Evolutionary conservation across 2,113 vertebrate genomes (phyloP), one percentile per base, ranked within the genome.

Genomic region (Chionodraco myersi): DNA sequence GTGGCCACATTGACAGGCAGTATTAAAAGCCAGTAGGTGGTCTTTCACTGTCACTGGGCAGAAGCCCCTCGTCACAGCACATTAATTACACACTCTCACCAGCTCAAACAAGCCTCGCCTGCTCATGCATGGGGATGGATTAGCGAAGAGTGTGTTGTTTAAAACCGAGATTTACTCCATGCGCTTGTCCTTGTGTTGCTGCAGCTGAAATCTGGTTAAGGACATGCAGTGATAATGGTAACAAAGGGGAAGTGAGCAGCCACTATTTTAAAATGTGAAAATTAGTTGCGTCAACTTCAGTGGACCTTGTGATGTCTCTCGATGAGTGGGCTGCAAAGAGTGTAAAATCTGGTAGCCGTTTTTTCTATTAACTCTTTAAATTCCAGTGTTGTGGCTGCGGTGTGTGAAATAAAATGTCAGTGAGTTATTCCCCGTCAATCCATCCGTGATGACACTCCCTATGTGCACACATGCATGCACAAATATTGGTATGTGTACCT

Each of bases 11-110:
- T 94, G 92, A 93, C 92, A 93, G 89, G 89, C 90, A 86, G 92
- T 94, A 94, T 94, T 91, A 94, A 94, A 94, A 94, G 88, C 85
- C 93, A 88, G 93, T 91, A 89, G 92, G 93, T 90, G 90, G 89
- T 91, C 87, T 90, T 89, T 90, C 84, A 83, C 91, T 86, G 90
- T 94, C 92, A 91, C 86, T 76, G 88, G 92, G 86, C 89, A 92
- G 85, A 88, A 92, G 88, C 84, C 91, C 84, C 87, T 90, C 86
- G 44, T 92, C 92, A 89, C 81, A 93, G 81, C 83, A 89, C 87
- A 93, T 92, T 92, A 94, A 92, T 93, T 92, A 91, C 83, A 91
- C 65, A 84, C 86, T 73, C 82, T 82, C 82, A 84, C 77, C 72
- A 67, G 75, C 83, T 81, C 80, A 86, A 82, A 87, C 77, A 57